These are phyloP conservation scores for Chunga burmeisteri DNA, from an alignment of 2,113 vertebrate species.

Conservation along the genomic window DNA sequence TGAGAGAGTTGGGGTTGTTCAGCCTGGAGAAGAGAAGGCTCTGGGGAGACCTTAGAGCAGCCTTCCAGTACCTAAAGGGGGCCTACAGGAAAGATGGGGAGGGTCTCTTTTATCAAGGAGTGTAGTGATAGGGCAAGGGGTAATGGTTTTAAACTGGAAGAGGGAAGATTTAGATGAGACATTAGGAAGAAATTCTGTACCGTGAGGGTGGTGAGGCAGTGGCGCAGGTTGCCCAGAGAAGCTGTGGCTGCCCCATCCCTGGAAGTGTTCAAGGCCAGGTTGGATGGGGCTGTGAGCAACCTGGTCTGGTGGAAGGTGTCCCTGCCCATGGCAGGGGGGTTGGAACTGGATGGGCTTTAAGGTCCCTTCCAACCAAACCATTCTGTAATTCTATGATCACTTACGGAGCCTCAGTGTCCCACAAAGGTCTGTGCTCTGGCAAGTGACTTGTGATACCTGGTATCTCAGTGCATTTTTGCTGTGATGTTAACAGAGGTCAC, in stretches of 20 bases:
- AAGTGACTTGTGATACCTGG: background rate
- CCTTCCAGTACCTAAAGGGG: fast-evolving
- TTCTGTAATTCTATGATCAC: background rate
- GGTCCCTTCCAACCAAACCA: background rate
- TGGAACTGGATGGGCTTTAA: background rate
- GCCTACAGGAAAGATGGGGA: background rate
- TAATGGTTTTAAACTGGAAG: background rate
- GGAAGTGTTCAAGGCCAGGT: fast-evolving
- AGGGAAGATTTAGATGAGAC: fast-evolving
- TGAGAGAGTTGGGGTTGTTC: background rate
- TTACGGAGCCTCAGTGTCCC: background rate
- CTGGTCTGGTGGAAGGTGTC: background rate
- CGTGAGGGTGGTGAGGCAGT: fast-evolving
- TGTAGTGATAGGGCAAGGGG: fast-evolving
- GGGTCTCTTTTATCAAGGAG: fast-evolving
- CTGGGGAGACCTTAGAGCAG: fast-evolving
- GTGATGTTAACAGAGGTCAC: background rate
- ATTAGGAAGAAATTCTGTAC: fast-evolving
- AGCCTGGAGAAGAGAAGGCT: background rate
- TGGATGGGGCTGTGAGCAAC: fast-evolving
- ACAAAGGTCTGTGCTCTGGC: background rate
- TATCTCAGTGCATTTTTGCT: background rate
- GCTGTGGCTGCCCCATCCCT: background rate
- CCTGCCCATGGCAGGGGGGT: background rate
- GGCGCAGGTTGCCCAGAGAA: background rate